These are phyloP conservation scores for Peromyscus nudipes DNA, from an alignment of 2,797 vertebrate species.

Conservation along the genomic window DNA sequence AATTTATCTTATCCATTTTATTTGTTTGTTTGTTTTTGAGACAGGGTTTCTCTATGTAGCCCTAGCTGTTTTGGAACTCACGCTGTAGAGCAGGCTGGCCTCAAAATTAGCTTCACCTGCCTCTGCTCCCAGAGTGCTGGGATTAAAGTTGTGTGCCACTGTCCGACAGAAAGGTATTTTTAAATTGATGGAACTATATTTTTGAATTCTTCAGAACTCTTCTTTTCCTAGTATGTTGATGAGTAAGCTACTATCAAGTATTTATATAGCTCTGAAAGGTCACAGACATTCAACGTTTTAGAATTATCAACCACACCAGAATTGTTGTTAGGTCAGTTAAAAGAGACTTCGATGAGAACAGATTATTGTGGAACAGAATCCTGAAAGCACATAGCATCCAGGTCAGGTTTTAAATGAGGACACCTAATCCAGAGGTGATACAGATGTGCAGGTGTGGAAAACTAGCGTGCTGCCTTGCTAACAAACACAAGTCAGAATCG, in stretches of 20 bases:
- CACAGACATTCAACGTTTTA: conserved; percentile 24
- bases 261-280: conserved; percentile 3
- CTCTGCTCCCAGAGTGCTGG: background rate
- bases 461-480: background rate
- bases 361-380: conserved; percentile 15
- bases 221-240: background rate
- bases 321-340: conserved; percentile 48
- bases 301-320: background rate
- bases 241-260: background rate
- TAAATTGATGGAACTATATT: background rate
- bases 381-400: background rate
- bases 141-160: background rate
- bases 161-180: background rate
- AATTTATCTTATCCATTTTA: background rate
- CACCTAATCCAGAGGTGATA: background rate
- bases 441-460: conserved; percentile 7
- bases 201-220: conserved; percentile 59
- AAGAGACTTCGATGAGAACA: conserved; percentile 49
- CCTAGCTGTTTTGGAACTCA: background rate
- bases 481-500: conserved; percentile 11
- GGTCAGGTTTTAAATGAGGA: conserved; percentile 1
- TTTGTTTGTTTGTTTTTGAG: background rate
- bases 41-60: background rate
- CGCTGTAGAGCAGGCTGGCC: background rate
- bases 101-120: background rate